Conservation (phyloP, 2,113 vertebrate genomes). For the Vulpes ferrilata region DNA sequence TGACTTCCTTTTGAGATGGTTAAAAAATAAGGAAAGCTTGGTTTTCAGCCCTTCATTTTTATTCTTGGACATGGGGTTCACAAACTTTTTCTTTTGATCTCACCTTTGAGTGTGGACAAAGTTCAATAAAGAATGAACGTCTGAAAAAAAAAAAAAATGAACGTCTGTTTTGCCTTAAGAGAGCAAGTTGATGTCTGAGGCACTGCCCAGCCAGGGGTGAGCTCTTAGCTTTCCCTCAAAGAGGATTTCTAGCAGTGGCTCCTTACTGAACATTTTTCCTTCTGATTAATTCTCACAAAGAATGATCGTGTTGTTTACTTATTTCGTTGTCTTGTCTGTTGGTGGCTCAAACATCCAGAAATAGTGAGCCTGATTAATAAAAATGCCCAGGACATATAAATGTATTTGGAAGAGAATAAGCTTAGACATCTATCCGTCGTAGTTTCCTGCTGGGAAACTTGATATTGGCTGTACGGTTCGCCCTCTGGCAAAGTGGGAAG, state of each 20-base stretch:
- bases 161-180: not conserved
- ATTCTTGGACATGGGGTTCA: not conserved
- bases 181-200: not conserved
- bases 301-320: not conserved
- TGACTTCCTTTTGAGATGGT: not conserved
- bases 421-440: not conserved
- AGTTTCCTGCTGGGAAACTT: not conserved
- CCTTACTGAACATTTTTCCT: not conserved
- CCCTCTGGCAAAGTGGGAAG: not conserved
- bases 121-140: not conserved
- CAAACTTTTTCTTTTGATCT: slow-evolving; percentile 10
- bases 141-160: not conserved
- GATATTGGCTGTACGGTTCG: not conserved
- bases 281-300: slow-evolving; percentile 37
- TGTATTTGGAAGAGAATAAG: not conserved
- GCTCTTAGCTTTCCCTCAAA: not conserved
- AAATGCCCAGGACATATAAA: not conserved
- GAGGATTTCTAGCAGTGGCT: not conserved
- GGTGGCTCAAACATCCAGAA: slow-evolving; percentile 7
- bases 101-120: not conserved
- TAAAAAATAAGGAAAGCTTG: not conserved
- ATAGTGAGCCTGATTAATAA: not conserved
- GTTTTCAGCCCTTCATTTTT: not conserved
- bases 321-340: slow-evolving; percentile 32
- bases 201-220: not conserved